phyloP scores from a whole-genome alignment of 2,113 vertebrate species.

The Chloropsis cyanopogon region DNA sequence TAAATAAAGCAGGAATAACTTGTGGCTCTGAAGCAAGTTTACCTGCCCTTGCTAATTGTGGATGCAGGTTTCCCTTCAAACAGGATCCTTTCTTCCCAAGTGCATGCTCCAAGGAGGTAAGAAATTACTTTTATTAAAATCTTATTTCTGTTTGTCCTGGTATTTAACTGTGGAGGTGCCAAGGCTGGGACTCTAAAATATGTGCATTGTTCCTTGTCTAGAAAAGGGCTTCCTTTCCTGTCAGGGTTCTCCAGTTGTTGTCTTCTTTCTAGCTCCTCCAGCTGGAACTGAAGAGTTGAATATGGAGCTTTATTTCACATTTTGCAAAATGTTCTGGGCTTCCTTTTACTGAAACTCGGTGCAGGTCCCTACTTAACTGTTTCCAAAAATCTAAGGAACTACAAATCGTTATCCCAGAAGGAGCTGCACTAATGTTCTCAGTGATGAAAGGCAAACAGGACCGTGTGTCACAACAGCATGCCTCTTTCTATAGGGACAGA shows the following conservation, averaged over 20 bases:
- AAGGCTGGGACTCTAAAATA: neutral
- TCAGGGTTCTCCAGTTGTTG: neutral
- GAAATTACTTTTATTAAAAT: neutral
- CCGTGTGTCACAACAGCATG: neutral
- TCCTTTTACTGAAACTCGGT: neutral
- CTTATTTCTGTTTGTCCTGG: neutral
- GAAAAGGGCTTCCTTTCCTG: neutral
- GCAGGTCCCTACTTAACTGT: constrained; percentile 1
- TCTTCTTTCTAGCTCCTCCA: neutral
- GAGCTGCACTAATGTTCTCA: neutral
- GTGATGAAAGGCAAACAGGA: neutral
- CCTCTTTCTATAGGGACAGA: neutral
- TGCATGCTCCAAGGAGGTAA: neutral
- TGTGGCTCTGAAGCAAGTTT: neutral
- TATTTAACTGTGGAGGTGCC: neutral
- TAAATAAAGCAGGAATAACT: neutral
- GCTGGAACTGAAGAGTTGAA: neutral
- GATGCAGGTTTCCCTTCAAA: neutral
- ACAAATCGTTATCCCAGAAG: constrained; percentile 6
- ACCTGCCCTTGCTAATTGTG: neutral
- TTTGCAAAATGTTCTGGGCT: neutral
- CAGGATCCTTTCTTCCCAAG: neutral
- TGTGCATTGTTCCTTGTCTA: neutral
- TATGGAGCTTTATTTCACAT: neutral
- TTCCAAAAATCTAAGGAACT: neutral